Conservation (phyloP, 2,888 invertebrate genomes). For the Byasa hedistus region DNA sequence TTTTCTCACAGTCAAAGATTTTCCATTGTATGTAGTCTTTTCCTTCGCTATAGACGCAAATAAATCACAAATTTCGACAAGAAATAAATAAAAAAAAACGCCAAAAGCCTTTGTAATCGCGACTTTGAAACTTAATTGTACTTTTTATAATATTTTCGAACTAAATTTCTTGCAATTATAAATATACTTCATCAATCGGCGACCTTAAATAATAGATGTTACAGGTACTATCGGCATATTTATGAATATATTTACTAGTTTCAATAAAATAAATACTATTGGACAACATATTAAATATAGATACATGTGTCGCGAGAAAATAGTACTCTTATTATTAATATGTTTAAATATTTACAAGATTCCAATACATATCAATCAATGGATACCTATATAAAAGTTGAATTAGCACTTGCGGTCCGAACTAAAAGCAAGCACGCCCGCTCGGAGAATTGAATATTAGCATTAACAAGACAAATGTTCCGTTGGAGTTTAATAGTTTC, state of each 20-base stretch:
- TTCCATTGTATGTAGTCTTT: background rate
- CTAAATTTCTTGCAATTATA: too few species aligned
- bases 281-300: too few species aligned
- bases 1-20: conserved; percentile 50
- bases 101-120: background rate
- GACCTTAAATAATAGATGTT: too few species aligned
- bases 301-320: too few species aligned
- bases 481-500: conserved; percentile 70
- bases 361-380: background rate
- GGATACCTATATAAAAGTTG: background rate
- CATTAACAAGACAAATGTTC: conserved; percentile 70
- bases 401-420: conserved; percentile 14
- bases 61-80: background rate
- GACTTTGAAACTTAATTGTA: background rate
- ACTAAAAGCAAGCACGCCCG: conserved; percentile 36
- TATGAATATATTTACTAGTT: too few species aligned
- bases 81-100: background rate
- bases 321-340: background rate
- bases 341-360: background rate
- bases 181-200: too few species aligned
- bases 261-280: too few species aligned
- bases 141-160: background rate
- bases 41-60: background rate
- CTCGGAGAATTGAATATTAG: conserved; percentile 66
- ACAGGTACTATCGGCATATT: too few species aligned